These are phyloP conservation scores for Tanytarsus gracilentus DNA, from an alignment of 2,888 invertebrate genomes.

Conservation along the genomic window DNA sequence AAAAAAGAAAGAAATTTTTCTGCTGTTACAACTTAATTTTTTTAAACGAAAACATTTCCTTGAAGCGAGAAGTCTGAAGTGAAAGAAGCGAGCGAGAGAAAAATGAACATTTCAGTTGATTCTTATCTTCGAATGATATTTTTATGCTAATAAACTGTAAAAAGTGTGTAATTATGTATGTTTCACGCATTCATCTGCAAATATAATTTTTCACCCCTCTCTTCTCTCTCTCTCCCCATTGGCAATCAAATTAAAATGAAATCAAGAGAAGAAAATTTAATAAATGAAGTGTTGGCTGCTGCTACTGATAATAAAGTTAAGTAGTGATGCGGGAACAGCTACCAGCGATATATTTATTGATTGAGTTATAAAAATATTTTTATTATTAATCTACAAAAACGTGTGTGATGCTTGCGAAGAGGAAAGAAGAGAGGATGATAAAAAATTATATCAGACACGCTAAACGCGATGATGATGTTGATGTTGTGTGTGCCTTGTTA, in stretches of 20 bases:
- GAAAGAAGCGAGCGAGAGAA: not conserved
- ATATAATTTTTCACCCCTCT: not conserved
- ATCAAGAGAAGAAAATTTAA: too few relatives aligned
- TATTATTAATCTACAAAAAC: not conserved
- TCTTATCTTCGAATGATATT: constrained; percentile 20
- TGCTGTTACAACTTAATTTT: not conserved
- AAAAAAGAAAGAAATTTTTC: too few relatives aligned
- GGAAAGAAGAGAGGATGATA: not conserved
- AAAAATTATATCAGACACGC: not conserved
- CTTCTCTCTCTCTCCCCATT: not conserved
- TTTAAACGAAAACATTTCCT: not conserved
- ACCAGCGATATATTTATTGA: not conserved
- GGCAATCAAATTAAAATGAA: not conserved
- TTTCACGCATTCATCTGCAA: constrained; percentile 15
- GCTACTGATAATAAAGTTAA: not conserved
- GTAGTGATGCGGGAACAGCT: not conserved
- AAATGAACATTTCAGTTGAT: constrained; percentile 1
- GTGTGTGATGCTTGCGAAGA: not conserved
- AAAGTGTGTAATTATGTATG: constrained; percentile 24
- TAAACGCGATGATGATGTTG: too few relatives aligned
- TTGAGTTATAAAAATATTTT: constrained; percentile 7
- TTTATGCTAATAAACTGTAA: constrained; percentile 27
- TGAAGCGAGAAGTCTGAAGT: not conserved
- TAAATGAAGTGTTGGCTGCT: not conserved
- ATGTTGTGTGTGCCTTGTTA: too few relatives aligned